Base-by-base conservation (phyloP, 2,888 invertebrate species). In the Antheraea assamensis region DNA sequence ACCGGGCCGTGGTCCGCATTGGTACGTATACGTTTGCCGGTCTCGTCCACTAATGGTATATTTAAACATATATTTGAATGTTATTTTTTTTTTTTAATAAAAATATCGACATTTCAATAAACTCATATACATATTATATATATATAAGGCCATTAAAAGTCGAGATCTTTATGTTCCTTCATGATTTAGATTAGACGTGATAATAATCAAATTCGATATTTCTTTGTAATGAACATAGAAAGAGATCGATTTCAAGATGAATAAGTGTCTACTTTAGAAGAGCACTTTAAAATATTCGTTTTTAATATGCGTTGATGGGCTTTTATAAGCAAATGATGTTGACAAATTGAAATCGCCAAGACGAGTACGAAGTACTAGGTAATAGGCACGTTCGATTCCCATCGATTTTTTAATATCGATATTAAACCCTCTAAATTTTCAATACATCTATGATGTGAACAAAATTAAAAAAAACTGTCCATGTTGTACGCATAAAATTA, bases 1-100 rank as follows among this genome's bases (percentile, higher is more conserved):
- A 98, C 96, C 4, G 97, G 97, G 58, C 97, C 98, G 89, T 97
- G 97, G 91, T 98, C 98, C 72, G 97, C 97, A 86, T 97, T 97
- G 72, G 99, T 98, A 76, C 99, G 96, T 74, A 99, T 97, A 87
- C 97, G 98, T 88, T 98, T 98, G 83, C 98, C 98, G 74, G 95
- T 96, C 83, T 96, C 97, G 89, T 98, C 98, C 73, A 98, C 96
- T 95, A 52, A 87, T 31, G n/a, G n/a, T n/a, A n/a, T n/a, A n/a
- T n/a, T n/a, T n/a, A n/a, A n/a, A n/a, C n/a, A n/a, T n/a, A n/a
- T n/a, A n/a, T n/a, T n/a, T n/a, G n/a, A n/a, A n/a, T n/a, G n/a
- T n/a, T n/a, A 52, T 52, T 52, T 21, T 7, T 52, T 52, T 21
- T 52, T 58, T n/a, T 58, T n/a, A 8, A n/a, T 58, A 5, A 21